Evolutionary conservation across 2,888 invertebrate species (phyloP).

Genomic region (Hybos culiciformis): DNA sequence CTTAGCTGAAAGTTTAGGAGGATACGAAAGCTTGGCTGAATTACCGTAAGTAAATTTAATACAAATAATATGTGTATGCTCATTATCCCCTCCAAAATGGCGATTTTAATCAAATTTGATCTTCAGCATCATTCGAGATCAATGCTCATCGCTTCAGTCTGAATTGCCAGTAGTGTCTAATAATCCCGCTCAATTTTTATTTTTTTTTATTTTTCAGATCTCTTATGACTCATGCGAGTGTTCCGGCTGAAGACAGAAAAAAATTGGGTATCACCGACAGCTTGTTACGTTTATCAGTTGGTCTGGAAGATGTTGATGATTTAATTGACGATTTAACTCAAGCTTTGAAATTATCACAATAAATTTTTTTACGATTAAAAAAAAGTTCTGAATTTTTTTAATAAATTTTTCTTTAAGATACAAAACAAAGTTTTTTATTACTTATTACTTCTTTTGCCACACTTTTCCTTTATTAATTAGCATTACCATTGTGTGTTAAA

Average conservation of each 20-base stretch:
- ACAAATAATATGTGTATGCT: neutral
- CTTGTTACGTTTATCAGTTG: constrained; percentile 61
- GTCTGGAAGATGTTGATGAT: constrained; percentile 71
- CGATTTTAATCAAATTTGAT: neutral
- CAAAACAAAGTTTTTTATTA: too few relatives aligned
- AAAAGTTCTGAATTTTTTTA: neutral
- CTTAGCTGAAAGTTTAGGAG: constrained; percentile 89
- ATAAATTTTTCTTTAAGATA: neutral
- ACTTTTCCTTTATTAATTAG: too few relatives aligned
- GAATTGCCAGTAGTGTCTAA: too few relatives aligned
- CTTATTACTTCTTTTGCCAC: too few relatives aligned
- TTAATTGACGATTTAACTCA: constrained; percentile 70
- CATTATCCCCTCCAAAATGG: neutral
- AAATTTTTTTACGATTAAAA: neutral
- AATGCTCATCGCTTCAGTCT: too few relatives aligned
- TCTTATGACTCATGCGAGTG: constrained; percentile 90
- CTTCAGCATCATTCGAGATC: neutral
- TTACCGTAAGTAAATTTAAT: constrained; percentile 57
- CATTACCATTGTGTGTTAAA: too few relatives aligned
- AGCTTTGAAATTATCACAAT: neutral
- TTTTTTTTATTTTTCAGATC: constrained; percentile 41
- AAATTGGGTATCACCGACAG: constrained; percentile 70
- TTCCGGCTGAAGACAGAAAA: constrained; percentile 58
- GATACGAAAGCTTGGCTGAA: constrained; percentile 88
- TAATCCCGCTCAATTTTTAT: constrained; percentile 4